A percentile compares a stretch with the other conserved stretches of the same genome.
phyloP scores from a whole-genome alignment of 2,113 vertebrate genomes.

The Limanda limanda region DNA sequence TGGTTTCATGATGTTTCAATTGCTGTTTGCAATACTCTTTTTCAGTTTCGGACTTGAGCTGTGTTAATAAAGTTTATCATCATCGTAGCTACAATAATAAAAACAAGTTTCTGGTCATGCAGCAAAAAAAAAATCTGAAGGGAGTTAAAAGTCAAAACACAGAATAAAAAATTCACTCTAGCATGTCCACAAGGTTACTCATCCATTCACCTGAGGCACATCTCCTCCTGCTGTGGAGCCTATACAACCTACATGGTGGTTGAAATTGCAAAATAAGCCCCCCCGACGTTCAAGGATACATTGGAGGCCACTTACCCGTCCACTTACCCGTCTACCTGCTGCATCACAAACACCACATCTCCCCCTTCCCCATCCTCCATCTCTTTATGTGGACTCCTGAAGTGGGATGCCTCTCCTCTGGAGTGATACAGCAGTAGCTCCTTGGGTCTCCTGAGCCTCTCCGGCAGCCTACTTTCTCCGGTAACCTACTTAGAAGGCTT shows the following conservation, averaged over 20 bases:
- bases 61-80: not conserved
- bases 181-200: not conserved
- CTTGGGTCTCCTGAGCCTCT: constrained; percentile 75
- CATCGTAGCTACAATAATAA: not conserved
- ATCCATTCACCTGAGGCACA: not conserved
- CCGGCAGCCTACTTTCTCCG: constrained; percentile 82
- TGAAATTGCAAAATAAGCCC: not conserved
- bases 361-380: constrained; percentile 21
- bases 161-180: not conserved
- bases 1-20: too few species aligned
- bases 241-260: not conserved
- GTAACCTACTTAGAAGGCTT: constrained; percentile 84
- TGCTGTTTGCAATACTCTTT: too few species aligned
- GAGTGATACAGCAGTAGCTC: constrained; percentile 72
- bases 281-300: constrained; percentile 7
- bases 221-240: not conserved
- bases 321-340: constrained; percentile 39
- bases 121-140: too few species aligned
- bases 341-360: constrained; percentile 55
- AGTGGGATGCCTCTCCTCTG: constrained; percentile 76
- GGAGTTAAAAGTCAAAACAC: too few species aligned
- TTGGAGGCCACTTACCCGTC: constrained; percentile 36
- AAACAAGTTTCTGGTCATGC: not conserved
- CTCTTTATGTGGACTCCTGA: constrained; percentile 64
- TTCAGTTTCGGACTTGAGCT: not conserved